phyloP scores from a whole-genome alignment of 2,888 invertebrate species.

The Acleris cristana region DNA sequence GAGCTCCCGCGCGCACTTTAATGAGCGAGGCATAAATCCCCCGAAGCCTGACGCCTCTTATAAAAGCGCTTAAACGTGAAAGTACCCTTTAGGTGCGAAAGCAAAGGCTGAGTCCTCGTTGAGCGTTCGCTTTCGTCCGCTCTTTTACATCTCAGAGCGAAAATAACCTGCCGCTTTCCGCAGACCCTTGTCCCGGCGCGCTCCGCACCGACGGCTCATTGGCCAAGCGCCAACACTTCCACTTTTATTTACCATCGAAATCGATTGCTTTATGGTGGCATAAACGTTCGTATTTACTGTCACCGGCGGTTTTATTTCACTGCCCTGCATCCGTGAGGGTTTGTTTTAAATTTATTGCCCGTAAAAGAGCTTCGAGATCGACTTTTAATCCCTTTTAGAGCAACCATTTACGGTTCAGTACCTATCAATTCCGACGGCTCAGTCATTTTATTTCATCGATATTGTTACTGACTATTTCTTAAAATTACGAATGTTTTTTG shows the following conservation, averaged over 20 bases:
- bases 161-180: conserved; percentile 65
- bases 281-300: conserved; percentile 73
- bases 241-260: conserved; percentile 71
- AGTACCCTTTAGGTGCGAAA: conserved; percentile 67
- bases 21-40: conserved; percentile 64
- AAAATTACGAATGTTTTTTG: too few relatives aligned
- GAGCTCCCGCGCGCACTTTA: conserved; percentile 44
- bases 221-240: conserved; percentile 71
- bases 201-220: conserved; percentile 64
- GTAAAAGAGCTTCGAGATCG: conserved; percentile 58
- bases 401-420: conserved; percentile 47
- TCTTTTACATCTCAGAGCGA: conserved; percentile 68
- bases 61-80: conserved; percentile 64
- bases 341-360: conserved; percentile 66
- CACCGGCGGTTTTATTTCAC: conserved; percentile 64
- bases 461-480: not conserved
- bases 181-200: conserved; percentile 60
- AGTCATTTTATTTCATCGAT: conserved; percentile 26
- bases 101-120: conserved; percentile 70
- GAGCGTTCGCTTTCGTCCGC: conserved; percentile 69
- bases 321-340: conserved; percentile 64
- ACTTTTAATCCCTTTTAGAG: conserved; percentile 49
- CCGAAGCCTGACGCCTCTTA: conserved; percentile 55
- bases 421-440: conserved; percentile 43
- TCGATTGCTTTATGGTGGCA: conserved; percentile 75